Conservation (phyloP, 2,888 invertebrate species). For the Netelia inedita region DNA sequence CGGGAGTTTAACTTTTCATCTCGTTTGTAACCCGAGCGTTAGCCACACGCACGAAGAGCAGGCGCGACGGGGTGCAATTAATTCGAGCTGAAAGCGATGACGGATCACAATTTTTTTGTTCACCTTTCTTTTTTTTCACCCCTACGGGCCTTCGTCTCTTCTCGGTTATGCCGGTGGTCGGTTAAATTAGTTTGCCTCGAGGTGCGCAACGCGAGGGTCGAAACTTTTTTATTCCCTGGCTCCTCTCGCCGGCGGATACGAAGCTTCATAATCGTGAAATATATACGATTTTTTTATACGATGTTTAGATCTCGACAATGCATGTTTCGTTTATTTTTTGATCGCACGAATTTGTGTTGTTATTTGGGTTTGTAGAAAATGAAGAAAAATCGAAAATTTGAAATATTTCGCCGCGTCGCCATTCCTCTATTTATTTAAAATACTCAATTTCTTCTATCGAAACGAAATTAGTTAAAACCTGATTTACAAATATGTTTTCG, state of each 20-base stretch:
- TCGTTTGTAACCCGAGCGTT: slow-evolving; percentile 15
- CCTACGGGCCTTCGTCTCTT: background rate
- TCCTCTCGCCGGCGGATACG: background rate
- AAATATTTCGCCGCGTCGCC: background rate
- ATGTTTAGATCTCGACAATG: background rate
- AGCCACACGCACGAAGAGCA: background rate
- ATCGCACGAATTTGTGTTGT: background rate
- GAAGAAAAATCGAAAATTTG: background rate
- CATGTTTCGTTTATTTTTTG: background rate
- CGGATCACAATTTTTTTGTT: slow-evolving; percentile 24
- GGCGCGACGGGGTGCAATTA: slow-evolving; percentile 12
- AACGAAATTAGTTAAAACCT: background rate
- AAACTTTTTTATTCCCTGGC: slow-evolving; percentile 20
- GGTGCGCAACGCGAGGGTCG: slow-evolving; percentile 17
- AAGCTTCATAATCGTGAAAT: background rate
- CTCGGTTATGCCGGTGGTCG: slow-evolving; percentile 52
- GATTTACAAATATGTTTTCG: background rate
- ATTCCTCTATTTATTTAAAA: too few relatives aligned
- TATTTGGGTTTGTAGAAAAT: background rate
- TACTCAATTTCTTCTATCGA: too few relatives aligned
- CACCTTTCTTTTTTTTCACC: background rate
- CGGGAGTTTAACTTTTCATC: slow-evolving; percentile 39
- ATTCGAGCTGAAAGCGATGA: slow-evolving; percentile 34
- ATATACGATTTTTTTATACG: background rate
- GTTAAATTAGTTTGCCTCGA: slow-evolving; percentile 68